Percentiles rank a stretch among this genome's conserved stretches.
Evolutionary conservation across 2,888 invertebrate genomes (phyloP).

Genomic region (Epirrhoe alternata): DNA sequence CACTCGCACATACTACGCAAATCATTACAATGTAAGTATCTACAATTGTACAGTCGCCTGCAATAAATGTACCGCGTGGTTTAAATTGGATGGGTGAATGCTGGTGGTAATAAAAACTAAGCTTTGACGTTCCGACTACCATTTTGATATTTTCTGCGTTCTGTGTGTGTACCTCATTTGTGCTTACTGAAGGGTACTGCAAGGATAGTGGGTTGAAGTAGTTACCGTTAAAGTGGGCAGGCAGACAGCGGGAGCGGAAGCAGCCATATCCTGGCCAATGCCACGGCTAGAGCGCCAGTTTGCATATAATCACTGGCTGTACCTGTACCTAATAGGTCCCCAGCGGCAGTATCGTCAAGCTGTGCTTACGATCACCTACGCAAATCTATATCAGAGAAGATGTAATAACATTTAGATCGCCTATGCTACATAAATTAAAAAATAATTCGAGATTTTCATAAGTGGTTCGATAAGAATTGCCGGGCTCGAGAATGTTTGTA

Average conservation of each 20-base stretch:
- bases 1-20: not conserved
- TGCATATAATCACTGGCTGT: slow-evolving; percentile 64
- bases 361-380: slow-evolving; percentile 35
- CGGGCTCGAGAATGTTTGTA: not conserved
- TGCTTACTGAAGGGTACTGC: not conserved
- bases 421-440: not conserved
- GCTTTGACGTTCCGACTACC: too few relatives aligned
- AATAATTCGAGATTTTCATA: not conserved
- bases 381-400: slow-evolving; percentile 6
- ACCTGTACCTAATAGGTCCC: slow-evolving; percentile 58
- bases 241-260: slow-evolving; percentile 70
- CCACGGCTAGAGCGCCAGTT: slow-evolving; percentile 52
- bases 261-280: slow-evolving; percentile 75
- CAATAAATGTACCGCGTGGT: too few relatives aligned
- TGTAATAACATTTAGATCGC: not conserved
- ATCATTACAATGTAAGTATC: not conserved
- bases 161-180: not conserved
- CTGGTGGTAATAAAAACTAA: too few relatives aligned
- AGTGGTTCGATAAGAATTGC: too few relatives aligned
- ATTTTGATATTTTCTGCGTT: not conserved
- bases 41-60: too few relatives aligned
- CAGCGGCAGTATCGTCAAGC: slow-evolving; percentile 47
- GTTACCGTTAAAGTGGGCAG: slow-evolving; percentile 66
- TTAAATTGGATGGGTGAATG: too few relatives aligned
- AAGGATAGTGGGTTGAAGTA: slow-evolving; percentile 23